Base-by-base conservation (phyloP, 2,113 vertebrate genomes). In the Erythrocercus mccallii region DNA sequence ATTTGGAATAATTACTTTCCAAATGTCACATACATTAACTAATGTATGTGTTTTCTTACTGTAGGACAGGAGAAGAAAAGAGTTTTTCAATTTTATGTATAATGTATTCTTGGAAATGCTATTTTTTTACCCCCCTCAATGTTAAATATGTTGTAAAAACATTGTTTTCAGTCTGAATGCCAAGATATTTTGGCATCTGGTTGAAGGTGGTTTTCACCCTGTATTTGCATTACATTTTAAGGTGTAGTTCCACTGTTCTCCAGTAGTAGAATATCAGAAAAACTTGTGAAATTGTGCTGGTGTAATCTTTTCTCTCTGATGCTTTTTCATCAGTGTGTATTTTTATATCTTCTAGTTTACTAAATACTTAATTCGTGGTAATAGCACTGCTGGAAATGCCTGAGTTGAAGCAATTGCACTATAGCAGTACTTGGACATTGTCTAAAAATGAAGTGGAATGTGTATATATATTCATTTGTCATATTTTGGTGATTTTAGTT, bases 101-200 rank as follows among this genome's bases (percentile, higher is more conserved):
- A 50, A 16, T 30, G 13, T 38, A n/a, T n/a, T 91, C 11, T 68
- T 68, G 20, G 81, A 89, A 60, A 38, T 51, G 3, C 4, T 28
- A 2, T 4, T 27, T 50, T 22, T 16, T 17, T 12, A 40, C 4
- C 4, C 6, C 12, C 8, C 9, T 54, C 22, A n/a, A 0, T 58
- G 38, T 84, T 82, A 74, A 85, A 15, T 13, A 7, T 45, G 7
- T 62, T 37, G 24, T 71, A 23, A 48, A 76, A 62, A 25, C 2
- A 25, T 38, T 70, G 10, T 16, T 86, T 88, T 82, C 15, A 44
- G 6, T 80, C 44, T 44, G 82, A 80, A 27, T 60, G 12, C 10
- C 12, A 10, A 73, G 31, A 11, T 62, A 47, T 62, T 91, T 80
- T 70, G 28, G 12, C 20, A 62, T 45, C 30, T 60, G 25, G 5